Base-by-base conservation (phyloP, 2,888 invertebrate species). In the Rosalia funebris region DNA sequence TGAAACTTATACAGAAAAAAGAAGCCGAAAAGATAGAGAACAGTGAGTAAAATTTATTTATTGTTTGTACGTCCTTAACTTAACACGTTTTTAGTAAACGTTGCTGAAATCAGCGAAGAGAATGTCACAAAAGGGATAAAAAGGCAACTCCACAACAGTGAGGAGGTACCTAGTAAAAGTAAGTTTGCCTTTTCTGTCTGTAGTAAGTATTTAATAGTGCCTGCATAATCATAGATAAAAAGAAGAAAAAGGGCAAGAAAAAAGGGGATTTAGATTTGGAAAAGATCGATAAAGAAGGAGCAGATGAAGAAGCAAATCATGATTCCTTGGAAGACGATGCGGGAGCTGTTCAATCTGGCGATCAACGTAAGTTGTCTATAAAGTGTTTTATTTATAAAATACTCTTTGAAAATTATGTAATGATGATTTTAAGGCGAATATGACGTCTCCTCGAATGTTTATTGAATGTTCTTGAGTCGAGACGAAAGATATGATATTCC, bases 1-100 rank as follows among this genome's bases (percentile, higher is more conserved):
- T 87, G 17, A 86, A 87, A 66, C 74, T 89, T 7, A 75, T 85
- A 3, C 82, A 88, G 74, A 82, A 88, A 69, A 88, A 89, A 75
- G 83, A 88, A 70, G 64, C 65, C 1, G 76, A 80, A 66, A 77
- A 77, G 52, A 70, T 75, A 59, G 70, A 74, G 57, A 67, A 75
- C 73, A 71, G 75, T 73, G 63, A 61, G 54, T 34, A 25, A 41
- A n/a, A 25, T 25, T 7, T 25, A 3, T 7, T 25, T 25, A 25
- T 25, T 25, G 3, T 25, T 3, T 7, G 25, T 25, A 5, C 25
- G 4, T 7, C 12, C 5, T 11, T n/a, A 7, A 17, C 20, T 42
- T 52, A 19, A 19, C 17, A 45, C 36, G 52, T 36, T 45, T 60
- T 39, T 48, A 47, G 41, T 41, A n/a, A 15, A 45, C 48, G 17